These are phyloP conservation scores for Australoheros scitulus DNA, from an alignment of 2,113 vertebrate genomes.

Conservation along the genomic window DNA sequence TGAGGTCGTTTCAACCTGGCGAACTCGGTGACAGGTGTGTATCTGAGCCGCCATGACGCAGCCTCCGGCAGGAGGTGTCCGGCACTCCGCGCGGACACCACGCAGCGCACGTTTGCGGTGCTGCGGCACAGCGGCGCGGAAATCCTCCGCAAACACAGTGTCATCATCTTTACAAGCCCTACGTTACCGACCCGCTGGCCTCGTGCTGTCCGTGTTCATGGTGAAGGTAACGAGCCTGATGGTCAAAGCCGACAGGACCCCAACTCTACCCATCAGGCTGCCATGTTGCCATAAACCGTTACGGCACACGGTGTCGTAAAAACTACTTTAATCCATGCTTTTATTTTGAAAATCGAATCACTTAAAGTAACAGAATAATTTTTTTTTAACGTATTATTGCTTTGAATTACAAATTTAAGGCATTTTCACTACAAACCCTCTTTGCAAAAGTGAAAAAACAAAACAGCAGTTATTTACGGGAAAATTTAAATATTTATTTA, in stretches of 20 bases:
- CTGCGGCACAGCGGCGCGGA: constrained; percentile 2
- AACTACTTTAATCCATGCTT: background rate
- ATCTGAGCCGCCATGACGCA: constrained; percentile 46
- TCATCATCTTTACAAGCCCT: constrained; percentile 16
- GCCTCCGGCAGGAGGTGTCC: constrained; percentile 14
- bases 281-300: constrained; percentile 76
- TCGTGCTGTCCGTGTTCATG: constrained; percentile 6
- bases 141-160: constrained; percentile 29
- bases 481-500: constrained; percentile 9
- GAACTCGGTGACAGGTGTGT: constrained; percentile 33
- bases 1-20: accelerated
- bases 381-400: background rate
- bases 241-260: background rate
- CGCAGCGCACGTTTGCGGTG: background rate
- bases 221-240: background rate
- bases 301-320: constrained; percentile 46
- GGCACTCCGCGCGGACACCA: constrained; percentile 9
- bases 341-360: background rate
- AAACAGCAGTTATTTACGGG: background rate
- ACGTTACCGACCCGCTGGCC: constrained; percentile 33
- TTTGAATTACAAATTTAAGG: background rate
- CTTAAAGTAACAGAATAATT: background rate
- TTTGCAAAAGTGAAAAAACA: background rate
- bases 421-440: background rate
- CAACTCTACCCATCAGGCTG: constrained; percentile 23